Base-by-base conservation (phyloP, 2,888 invertebrate genomes). In the Galerucella calmariensis region DNA sequence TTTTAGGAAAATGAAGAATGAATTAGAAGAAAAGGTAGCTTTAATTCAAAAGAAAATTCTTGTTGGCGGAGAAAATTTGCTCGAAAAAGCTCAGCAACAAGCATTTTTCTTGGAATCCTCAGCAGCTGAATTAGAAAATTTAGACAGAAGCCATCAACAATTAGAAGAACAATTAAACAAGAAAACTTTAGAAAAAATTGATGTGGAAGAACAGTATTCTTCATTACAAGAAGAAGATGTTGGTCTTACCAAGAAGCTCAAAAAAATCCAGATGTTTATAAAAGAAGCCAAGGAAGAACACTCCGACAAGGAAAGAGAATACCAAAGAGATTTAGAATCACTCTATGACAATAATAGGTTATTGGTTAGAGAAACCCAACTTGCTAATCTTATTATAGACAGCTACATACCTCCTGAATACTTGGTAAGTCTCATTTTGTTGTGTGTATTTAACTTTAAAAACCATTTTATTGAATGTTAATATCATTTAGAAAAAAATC, bases 61-160 rank as follows among this genome's bases (percentile, higher is more conserved):
- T 27, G 96, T 99, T 0, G 99, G 99, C 0, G 99, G 99, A 0
- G 99, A 98, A 89, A 99, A 99, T 89, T 90, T 99, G 9, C 90
- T 99, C 77, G 99, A 99, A 86, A 98, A 98, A 86, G 98, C 98
- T 0, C 97, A 98, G 85, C 93, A 95, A 0, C 99, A 99, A 87
- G 94, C 97, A 72, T 90, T 92, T 75, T 89, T 99, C 71, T 89
- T 99, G 68, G 97, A 97, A 81, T 95, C 95, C 76, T 95, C 97
- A 0, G 94, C 96, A 14, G 89, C 91, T 20, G 96, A 97, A 86
- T 87, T 97, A 66, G 95, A 95, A 83, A 91, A 92, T 83, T 89
- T 96, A 41, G 92, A 93, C 74, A 90, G 92, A 77, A 93, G 94
- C 78, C 97, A 97, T 85, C 92, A 94, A 82, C 91, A 94, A 74